A percentile compares a stretch with the other conserved stretches of the same genome.
phyloP scores from a whole-genome alignment of 2,888 invertebrate genomes.

The Epiblema foenella region DNA sequence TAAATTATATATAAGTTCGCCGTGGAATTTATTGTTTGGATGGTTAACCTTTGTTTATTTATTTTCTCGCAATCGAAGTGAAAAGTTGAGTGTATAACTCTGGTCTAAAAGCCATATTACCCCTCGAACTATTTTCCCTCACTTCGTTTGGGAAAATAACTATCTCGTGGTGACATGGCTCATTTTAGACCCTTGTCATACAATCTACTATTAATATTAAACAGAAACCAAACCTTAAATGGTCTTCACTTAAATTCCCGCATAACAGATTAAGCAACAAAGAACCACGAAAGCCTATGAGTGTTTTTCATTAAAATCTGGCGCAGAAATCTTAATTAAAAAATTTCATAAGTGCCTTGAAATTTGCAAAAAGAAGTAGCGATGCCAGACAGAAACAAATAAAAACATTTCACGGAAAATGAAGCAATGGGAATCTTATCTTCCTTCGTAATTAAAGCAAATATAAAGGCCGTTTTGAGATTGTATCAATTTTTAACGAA shows the following conservation, averaged over 20 bases:
- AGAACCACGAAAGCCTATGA: neutral
- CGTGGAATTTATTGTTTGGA: no score
- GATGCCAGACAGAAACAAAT: neutral
- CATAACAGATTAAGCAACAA: conserved; percentile 1
- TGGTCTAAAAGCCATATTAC: no score
- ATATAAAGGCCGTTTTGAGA: neutral
- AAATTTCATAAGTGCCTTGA: neutral
- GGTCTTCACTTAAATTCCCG: neutral
- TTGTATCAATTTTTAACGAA: no score
- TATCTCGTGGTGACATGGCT: no score
- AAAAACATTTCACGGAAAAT: neutral
- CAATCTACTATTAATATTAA: no score
- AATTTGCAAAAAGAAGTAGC: conserved; percentile 2
- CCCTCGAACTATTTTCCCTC: no score
- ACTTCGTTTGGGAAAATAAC: no score
- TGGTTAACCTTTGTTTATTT: no score
- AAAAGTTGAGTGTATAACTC: no score
- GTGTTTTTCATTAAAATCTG: conserved; percentile 20
- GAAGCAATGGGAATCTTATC: neutral
- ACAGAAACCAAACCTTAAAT: neutral
- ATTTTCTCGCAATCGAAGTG: no score
- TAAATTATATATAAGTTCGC: no score
- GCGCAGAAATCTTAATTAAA: conserved; percentile 13
- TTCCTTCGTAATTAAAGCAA: neutral
- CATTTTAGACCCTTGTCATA: no score